Base-by-base conservation (phyloP, 2,797 vertebrate genomes). In the Pipistrellus pygmaeus region DNA sequence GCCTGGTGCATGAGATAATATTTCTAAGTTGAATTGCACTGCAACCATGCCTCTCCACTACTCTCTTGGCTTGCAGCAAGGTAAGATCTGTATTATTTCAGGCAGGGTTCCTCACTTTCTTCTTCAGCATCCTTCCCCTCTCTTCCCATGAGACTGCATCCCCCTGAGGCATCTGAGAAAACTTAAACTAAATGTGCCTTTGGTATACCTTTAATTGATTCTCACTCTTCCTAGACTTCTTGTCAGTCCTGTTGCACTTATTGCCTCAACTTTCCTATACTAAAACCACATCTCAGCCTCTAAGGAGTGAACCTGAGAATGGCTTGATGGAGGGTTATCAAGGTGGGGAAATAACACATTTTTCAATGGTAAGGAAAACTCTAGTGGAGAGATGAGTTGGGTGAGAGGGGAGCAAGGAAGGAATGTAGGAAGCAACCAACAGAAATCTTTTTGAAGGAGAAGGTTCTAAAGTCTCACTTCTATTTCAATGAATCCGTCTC, bases 401-500 rank as follows among this genome's bases (percentile, higher is more conserved):
- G 5, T 41, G 30, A n/a, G 27, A 51, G 32, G 10, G 20, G 51
- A 64, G 15, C 38, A 66, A 69, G 23, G 8, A 13, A 57, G 46
- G 25, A 10, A 38, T 11, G 6, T 20, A 75, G 32, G 46, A 85
- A 57, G 14, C 27, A 84, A 83, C 48, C 32, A 53, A 66, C 13
- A 88, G 21, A 66, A 81, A 57, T 51, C 62, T 44, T 93, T 93
- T 71, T 92, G n/a, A 88, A 85, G 87, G 23, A 84, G 5, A 73
- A 55, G 1, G 3, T 83, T 85, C 46, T 62, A 72, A 87, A 57
- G 69, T 15, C 73, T 84, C 92, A 71, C 30, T 85, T 60, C 10
- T 90, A 17, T 77, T 96, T 89, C 38, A 77, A 9, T 73, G 30
- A 72, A 27, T 75, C 75, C 66, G 18, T 6, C 7, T 10, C 14